A percentile compares a stretch with the other conserved stretches of the same genome.
These are phyloP conservation scores for Paedocypris micromegethes DNA, from an alignment of 2,797 vertebrate genomes.

Conservation along the genomic window DNA sequence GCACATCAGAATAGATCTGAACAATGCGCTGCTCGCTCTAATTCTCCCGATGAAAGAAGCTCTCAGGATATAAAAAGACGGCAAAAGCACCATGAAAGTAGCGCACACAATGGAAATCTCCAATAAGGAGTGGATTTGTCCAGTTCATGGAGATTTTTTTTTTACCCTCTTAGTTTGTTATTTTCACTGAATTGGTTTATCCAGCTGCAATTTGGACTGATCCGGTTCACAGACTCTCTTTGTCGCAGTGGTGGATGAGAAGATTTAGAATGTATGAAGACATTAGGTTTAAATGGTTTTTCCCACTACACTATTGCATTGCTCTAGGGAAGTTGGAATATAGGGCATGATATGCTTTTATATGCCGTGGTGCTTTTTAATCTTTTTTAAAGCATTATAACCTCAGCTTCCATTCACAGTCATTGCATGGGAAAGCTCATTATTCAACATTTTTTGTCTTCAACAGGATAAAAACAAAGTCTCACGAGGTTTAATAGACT, in stretches of 20 bases:
- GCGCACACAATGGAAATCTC: not conserved
- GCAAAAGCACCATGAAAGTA: not conserved
- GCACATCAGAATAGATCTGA: not conserved
- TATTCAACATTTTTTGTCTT: slow-evolving; percentile 9
- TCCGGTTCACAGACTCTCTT: not conserved
- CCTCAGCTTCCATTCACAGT: not conserved
- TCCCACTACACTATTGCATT: not conserved
- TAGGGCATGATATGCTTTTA: slow-evolving; percentile 17
- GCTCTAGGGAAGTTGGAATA: slow-evolving; percentile 1
- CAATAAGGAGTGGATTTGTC: not conserved
- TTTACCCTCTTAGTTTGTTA: not conserved
- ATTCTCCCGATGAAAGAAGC: not conserved
- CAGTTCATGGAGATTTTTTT: not conserved
- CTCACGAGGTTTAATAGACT: not conserved
- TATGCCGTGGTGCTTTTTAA: not conserved
- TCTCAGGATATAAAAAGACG: too few relatives aligned
- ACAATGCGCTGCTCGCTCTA: not conserved
- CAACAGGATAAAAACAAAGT: not conserved
- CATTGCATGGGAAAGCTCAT: not conserved
- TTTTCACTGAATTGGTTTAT: not conserved
- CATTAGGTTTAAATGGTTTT: not conserved
- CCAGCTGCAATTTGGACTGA: not conserved
- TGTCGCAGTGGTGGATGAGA: not conserved
- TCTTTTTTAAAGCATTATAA: slow-evolving; percentile 3
- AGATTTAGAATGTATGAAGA: slow-evolving; percentile 1